A percentile compares a stretch with the other conserved stretches of the same genome.
Conservation (phyloP, 2,888 invertebrate species). For the Eledone cirrhosa region DNA sequence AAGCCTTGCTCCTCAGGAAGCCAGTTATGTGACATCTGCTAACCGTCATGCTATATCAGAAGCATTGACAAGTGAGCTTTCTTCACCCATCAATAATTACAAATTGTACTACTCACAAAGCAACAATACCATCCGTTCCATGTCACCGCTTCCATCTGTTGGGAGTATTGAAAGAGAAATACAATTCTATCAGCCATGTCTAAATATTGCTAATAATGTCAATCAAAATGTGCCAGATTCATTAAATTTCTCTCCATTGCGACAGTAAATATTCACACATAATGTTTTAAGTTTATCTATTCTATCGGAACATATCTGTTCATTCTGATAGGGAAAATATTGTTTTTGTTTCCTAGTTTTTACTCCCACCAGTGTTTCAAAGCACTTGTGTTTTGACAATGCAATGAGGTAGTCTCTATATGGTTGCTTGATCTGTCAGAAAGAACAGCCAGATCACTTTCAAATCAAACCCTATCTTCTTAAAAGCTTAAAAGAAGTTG, state of each 20-base stretch:
- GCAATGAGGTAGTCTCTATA: too few species aligned
- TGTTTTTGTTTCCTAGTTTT: not conserved
- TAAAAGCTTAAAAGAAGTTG: too few species aligned
- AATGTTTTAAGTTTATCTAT: too few species aligned
- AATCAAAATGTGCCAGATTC: slow-evolving; percentile 13
- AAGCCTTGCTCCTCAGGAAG: slow-evolving; percentile 12
- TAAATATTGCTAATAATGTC: not conserved
- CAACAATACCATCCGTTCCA: not conserved
- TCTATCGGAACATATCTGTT: too few species aligned
- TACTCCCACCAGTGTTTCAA: not conserved
- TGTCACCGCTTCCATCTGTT: slow-evolving; percentile 24
- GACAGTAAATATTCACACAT: not conserved
- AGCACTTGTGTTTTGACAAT: not conserved
- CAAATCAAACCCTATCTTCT: too few species aligned
- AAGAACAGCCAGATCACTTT: too few species aligned
- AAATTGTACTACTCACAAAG: slow-evolving; percentile 16
- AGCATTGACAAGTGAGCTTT: not conserved
- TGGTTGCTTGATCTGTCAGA: too few species aligned
- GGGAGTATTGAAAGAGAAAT: slow-evolving; percentile 1
- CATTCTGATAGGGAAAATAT: not conserved
- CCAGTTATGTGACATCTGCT: not conserved
- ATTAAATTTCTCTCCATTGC: slow-evolving; percentile 19
- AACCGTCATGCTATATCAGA: slow-evolving; percentile 21
- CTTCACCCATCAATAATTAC: not conserved
- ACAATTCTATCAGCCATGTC: not conserved